These are phyloP conservation scores for Pangasius macronema DNA, from an alignment of 2,797 vertebrate species.

Conservation along the genomic window DNA sequence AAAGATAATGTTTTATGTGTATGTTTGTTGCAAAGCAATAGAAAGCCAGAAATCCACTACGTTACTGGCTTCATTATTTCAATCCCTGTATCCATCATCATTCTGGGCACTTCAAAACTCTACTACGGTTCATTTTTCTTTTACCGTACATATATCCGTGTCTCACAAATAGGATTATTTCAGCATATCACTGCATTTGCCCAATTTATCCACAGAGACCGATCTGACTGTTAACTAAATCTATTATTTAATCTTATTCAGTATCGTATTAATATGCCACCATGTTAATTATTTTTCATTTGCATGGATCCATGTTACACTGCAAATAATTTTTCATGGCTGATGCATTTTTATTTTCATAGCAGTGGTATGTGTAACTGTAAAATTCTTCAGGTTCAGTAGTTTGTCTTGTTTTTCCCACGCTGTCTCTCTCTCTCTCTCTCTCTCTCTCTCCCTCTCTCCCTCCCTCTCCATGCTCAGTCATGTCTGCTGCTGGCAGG, in stretches of 20 bases:
- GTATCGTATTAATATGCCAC: neutral
- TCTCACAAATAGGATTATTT: slow-evolving; percentile 7
- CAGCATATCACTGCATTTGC: neutral
- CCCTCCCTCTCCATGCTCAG: neutral
- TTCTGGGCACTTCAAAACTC: neutral
- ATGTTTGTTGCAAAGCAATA: neutral
- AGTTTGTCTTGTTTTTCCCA: neutral
- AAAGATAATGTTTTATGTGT: neutral
- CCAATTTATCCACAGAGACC: neutral
- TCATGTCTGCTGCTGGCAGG: neutral
- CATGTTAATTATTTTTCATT: neutral
- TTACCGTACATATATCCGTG: neutral
- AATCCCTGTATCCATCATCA: neutral
- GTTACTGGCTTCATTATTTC: slow-evolving; percentile 1
- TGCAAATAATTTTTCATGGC: neutral
- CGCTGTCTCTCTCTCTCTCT: neutral
- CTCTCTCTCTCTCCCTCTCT: too few relatives aligned
- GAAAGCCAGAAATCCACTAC: neutral
- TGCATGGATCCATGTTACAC: neutral
- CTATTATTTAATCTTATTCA: neutral
- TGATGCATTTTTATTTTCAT: neutral
- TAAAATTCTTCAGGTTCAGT: neutral
- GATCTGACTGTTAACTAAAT: neutral
- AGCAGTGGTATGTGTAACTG: neutral
- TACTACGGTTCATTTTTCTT: neutral